Conservation (phyloP, 2,888 invertebrate genomes). For the Lasioglossum leucozonium region DNA sequence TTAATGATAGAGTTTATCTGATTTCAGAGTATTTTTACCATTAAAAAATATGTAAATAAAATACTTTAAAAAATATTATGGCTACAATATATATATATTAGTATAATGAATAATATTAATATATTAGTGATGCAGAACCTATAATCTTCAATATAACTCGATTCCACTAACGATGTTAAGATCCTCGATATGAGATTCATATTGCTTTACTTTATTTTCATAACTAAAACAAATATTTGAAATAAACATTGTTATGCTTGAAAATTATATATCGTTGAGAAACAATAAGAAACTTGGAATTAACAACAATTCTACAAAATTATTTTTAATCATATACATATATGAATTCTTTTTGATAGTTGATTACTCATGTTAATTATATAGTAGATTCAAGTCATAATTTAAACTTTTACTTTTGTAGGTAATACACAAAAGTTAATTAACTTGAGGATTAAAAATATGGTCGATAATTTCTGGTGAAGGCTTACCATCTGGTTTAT, state of each 20-base stretch:
- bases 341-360: neutral
- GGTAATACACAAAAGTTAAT: conserved; percentile 31
- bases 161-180: conserved; percentile 29
- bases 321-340: neutral
- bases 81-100: conserved; percentile 28
- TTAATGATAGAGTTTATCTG: conserved; percentile 14
- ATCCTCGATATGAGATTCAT: conserved; percentile 39
- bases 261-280: neutral
- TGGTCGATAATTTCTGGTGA: conserved; percentile 26
- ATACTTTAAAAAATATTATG: conserved; percentile 31
- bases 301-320: conserved; percentile 5
- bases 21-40: conserved; percentile 17
- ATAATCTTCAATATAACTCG: conserved; percentile 23
- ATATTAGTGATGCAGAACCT: conserved; percentile 38
- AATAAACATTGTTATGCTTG: conserved; percentile 8
- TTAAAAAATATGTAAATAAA: conserved; percentile 31
- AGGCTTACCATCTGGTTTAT: conserved; percentile 63
- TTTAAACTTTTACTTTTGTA: conserved; percentile 1
- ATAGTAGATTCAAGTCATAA: neutral
- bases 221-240: conserved; percentile 62
- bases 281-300: neutral
- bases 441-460: conserved; percentile 49
- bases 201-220: conserved; percentile 61
- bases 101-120: conserved; percentile 45
- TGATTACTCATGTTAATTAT: neutral